Percentiles rank a stretch among this genome's conserved stretches.
Evolutionary conservation across 1,140 invertebrate genomes (phyloP).

Genomic region (Penaeus indicus): DNA sequence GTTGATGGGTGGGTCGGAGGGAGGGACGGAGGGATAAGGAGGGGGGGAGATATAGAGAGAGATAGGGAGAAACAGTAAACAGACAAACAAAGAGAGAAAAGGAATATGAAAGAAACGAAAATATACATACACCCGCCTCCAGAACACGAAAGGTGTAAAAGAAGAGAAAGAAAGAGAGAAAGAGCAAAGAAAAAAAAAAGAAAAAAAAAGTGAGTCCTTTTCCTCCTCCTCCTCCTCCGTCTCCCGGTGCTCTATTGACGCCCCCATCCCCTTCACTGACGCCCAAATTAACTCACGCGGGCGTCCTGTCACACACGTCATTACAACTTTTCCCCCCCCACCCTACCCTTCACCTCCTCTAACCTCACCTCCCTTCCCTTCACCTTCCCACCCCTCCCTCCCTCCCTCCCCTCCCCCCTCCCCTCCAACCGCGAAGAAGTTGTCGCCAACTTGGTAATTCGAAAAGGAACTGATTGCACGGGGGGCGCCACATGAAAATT

Average conservation of each 20-base stretch:
- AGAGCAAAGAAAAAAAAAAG: not conserved
- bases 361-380: too few relatives aligned
- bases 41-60: too few relatives aligned
- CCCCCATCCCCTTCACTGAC: slow-evolving; percentile 43
- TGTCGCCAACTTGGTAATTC: slow-evolving; percentile 61
- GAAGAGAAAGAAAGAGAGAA: slow-evolving; percentile 33
- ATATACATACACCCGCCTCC: slow-evolving; percentile 1
- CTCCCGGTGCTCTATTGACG: not conserved
- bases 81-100: too few relatives aligned
- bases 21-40: too few relatives aligned
- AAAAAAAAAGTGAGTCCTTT: not conserved
- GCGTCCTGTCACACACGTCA: slow-evolving; percentile 61
- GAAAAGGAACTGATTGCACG: slow-evolving; percentile 63
- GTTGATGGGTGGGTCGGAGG: too few relatives aligned
- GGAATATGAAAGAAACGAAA: not conserved
- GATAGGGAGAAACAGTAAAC: too few relatives aligned
- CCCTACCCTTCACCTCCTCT: too few relatives aligned
- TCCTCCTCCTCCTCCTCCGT: not conserved
- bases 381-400: too few relatives aligned
- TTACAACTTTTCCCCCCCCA: slow-evolving; percentile 56
- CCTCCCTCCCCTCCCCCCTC: too few relatives aligned
- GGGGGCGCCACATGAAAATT: slow-evolving; percentile 62
- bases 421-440: slow-evolving; percentile 16
- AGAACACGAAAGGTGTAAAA: slow-evolving; percentile 31
- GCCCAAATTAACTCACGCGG: slow-evolving; percentile 52